Evolutionary conservation across 2,797 vertebrate genomes (phyloP).

Genomic region (Cryptoprocta ferox): DNA sequence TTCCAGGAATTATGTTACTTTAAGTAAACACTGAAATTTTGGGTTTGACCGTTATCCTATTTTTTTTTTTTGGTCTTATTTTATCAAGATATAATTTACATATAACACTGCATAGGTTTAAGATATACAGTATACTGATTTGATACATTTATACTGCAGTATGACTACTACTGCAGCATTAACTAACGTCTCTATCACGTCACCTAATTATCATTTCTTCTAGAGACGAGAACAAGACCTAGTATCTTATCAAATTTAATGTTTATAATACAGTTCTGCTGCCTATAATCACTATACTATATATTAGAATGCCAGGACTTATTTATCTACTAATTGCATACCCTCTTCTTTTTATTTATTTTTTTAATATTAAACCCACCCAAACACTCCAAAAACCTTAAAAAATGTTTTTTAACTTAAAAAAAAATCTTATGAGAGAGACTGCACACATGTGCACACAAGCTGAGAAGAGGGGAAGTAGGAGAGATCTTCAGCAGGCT

Average conservation of each 20-base stretch:
- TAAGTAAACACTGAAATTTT: neutral
- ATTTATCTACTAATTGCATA: neutral
- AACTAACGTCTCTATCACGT: neutral
- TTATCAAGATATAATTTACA: neutral
- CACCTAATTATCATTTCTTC: neutral
- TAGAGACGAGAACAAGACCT: neutral
- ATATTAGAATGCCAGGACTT: neutral
- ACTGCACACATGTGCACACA: no score
- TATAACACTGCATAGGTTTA: neutral
- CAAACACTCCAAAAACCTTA: no score
- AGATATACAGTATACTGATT: neutral
- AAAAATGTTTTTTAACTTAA: no score
- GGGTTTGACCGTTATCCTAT: neutral
- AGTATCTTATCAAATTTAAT: neutral
- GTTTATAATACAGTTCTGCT: neutral
- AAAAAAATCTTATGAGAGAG: no score
- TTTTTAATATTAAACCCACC: no score
- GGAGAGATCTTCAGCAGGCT: no score
- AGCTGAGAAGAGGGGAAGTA: no score
- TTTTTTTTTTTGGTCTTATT: neutral
- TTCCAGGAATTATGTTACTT: neutral
- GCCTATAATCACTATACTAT: neutral
- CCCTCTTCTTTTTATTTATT: neutral
- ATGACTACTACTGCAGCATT: neutral
- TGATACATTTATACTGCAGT: neutral